Conservation (phyloP, 2,797 vertebrate genomes). For the Spinus olivaceus region DNA sequence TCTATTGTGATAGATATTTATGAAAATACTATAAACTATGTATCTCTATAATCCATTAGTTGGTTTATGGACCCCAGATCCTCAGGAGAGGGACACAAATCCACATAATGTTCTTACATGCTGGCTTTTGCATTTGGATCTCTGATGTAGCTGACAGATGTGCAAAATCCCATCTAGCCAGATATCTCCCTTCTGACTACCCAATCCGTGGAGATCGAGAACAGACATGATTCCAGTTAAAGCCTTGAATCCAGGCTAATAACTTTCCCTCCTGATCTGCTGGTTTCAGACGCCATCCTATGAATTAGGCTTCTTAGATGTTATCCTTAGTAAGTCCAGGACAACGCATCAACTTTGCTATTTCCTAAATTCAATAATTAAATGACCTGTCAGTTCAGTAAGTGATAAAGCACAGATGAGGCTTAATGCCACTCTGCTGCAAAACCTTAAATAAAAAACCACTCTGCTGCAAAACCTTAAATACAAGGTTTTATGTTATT, state of each 20-base stretch:
- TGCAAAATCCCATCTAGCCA: constrained; percentile 56
- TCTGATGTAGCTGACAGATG: constrained; percentile 64
- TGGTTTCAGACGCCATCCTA: background rate
- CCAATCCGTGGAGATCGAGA: background rate
- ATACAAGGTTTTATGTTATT: background rate
- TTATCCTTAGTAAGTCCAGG: background rate
- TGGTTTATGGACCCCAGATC: constrained; percentile 44
- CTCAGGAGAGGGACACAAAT: constrained; percentile 57
- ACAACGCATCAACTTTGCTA: background rate
- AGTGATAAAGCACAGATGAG: background rate
- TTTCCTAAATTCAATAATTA: background rate
- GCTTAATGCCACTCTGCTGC: background rate
- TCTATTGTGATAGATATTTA: background rate
- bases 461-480: background rate
- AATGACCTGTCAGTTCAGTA: background rate
- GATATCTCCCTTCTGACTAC: constrained; percentile 35
- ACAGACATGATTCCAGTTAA: background rate
- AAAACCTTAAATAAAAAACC: background rate
- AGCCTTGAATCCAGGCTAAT: background rate
- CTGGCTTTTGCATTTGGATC: constrained; percentile 52
- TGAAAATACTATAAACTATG: constrained; percentile 50
- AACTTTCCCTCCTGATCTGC: background rate
- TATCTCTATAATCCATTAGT: constrained; percentile 44
- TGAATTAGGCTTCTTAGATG: background rate
- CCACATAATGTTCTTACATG: constrained; percentile 47